Evolutionary conservation across 2,113 vertebrate genomes (phyloP).

Genomic region (Puffinus mauretanicus): DNA sequence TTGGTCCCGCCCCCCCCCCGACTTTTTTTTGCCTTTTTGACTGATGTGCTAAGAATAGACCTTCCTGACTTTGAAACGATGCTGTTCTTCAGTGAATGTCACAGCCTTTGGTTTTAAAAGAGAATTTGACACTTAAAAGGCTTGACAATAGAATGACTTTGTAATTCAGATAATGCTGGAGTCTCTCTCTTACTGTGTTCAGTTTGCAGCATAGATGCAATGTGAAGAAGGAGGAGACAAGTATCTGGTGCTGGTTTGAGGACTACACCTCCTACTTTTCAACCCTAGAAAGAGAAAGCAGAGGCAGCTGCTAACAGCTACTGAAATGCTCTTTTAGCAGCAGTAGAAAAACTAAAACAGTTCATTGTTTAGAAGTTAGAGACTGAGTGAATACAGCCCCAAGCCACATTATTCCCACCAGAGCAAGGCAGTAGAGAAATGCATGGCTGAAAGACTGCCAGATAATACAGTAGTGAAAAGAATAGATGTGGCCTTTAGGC

Average conservation of each 20-base stretch:
- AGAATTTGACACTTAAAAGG: slow-evolving; percentile 28
- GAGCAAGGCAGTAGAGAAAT: neutral
- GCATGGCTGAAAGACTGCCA: neutral
- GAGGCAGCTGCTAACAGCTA: slow-evolving; percentile 2
- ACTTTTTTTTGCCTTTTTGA: neutral
- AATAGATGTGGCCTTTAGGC: neutral
- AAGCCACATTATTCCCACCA: neutral
- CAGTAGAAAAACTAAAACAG: neutral
- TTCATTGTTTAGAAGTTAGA: neutral
- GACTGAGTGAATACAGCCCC: accelerated
- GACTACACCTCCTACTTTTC: neutral
- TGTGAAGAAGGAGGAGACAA: neutral
- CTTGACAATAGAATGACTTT: slow-evolving; percentile 14
- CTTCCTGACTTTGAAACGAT: slow-evolving; percentile 35
- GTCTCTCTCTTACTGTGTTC: neutral
- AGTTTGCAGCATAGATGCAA: neutral
- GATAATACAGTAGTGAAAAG: accelerated
- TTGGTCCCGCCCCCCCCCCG: neutral
- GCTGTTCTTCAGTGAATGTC: slow-evolving; percentile 45
- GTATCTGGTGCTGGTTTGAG: neutral
- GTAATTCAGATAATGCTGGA: neutral
- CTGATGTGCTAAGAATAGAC: slow-evolving; percentile 57
- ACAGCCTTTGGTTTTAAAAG: slow-evolving; percentile 32
- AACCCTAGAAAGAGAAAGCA: neutral
- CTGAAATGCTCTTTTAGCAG: neutral